Base-by-base conservation (phyloP, 2,797 vertebrate genomes). In the Enteromius treurensis region DNA sequence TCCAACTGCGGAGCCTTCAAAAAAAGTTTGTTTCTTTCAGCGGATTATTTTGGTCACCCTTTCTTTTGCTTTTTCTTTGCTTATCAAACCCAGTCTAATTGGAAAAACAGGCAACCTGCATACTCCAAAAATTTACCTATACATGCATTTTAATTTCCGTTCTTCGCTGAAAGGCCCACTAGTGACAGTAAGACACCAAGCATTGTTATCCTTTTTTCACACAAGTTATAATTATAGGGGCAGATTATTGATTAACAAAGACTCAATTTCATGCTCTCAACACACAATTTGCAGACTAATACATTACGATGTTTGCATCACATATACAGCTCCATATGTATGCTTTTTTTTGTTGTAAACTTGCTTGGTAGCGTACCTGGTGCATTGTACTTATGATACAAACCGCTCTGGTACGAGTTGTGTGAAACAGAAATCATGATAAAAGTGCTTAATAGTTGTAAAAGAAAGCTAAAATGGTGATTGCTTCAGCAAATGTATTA, bases 21-120 rank as follows among this genome's bases (percentile, higher is more conserved):
- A 62, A 40, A 60, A 40, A 58, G 53, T 15, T 84, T 84, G 55
- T 84, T 83, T 80, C 51, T 85, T 84, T 85, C 69, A 85, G 71
- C 85, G 85, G 71, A 67, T 77, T 53, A 14, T 79, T 79, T 53
- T 85, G 84, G 84, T 49, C 64, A 10, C 19, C 15, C 29, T 83
- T 62, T 89, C 71, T 9, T 37, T 87, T 70, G 49, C 79, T 85
- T 85, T 83, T 79, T 40, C 9, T 62, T 21, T 60, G 5, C 37
- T 68, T 77, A 32, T 53, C 37, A 40, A 73, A 23, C 8, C 53
- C 42, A 73, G 71, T 77, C 45, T 67, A 29, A 51, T 1, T 74
- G 5, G 5, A 74, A 34, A 51, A 51, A 73, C 1, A 1, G 11
- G 1, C 17, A 19, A 10, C 51, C 26, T 32, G 6, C 29, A 10